Conservation (phyloP, 1,140 invertebrate species). For the Ceratosolen solmsi region DNA sequence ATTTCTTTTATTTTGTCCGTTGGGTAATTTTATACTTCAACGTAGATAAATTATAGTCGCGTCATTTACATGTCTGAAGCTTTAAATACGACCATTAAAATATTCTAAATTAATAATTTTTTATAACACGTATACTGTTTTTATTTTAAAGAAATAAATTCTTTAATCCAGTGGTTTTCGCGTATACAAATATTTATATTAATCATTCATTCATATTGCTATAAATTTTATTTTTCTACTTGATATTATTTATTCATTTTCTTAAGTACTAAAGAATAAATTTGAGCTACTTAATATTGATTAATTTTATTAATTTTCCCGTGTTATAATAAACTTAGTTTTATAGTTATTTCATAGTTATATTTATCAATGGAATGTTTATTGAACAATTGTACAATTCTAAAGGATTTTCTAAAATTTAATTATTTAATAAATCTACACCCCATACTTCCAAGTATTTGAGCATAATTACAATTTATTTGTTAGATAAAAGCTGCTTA, state of each 20-base stretch:
- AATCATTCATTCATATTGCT: background rate
- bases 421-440: no score
- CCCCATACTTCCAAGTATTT: no score
- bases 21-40: conserved; percentile 13
- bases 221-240: background rate
- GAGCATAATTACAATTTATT: background rate
- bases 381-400: no score
- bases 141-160: background rate
- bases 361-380: no score
- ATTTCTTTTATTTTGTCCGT: conserved; percentile 23
- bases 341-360: no score
- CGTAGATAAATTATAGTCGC: background rate
- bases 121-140: background rate
- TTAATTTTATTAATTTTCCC: background rate
- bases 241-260: background rate
- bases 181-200: background rate
- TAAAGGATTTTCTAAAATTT: no score
- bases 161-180: background rate
- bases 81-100: background rate
- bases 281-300: background rate
- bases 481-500: background rate
- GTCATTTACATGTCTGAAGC: background rate
- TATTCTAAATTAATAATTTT: conserved; percentile 19
- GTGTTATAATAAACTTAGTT: no score
- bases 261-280: conserved; percentile 7